A percentile compares a stretch with the other conserved stretches of the same genome.
These are phyloP conservation scores for Metridium senile DNA, from an alignment of 92 coral and sea anemone genomes.

Conservation along the genomic window DNA sequence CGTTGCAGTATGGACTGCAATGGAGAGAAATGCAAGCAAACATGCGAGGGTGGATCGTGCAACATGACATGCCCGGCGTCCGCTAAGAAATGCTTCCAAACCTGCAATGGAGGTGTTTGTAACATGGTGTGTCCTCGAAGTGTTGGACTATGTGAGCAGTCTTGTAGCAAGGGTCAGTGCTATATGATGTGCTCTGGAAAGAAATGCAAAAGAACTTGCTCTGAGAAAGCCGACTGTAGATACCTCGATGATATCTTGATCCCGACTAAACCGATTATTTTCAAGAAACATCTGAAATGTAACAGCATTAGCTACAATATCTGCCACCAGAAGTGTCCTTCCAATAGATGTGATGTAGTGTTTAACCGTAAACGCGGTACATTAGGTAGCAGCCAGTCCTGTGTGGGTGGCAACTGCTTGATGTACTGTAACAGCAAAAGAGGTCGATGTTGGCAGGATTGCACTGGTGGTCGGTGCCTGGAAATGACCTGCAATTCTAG, in stretches of 20 bases:
- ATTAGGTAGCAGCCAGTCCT: constrained; percentile 39
- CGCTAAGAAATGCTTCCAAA: constrained; percentile 62
- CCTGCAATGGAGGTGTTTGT: constrained; percentile 63
- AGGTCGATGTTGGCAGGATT: constrained; percentile 57
- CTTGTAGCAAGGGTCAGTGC: constrained; percentile 52
- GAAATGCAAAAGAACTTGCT: constrained; percentile 46
- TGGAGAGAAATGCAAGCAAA: constrained; percentile 68
- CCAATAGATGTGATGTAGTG: constrained; percentile 27
- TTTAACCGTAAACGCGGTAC: constrained; percentile 5
- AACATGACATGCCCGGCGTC: constrained; percentile 66
- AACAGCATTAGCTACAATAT: not conserved
- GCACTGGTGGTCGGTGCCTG: constrained; percentile 63
- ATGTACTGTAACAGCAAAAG: constrained; percentile 24
- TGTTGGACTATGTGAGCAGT: constrained; percentile 51
- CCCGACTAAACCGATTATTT: not conserved
- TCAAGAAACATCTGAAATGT: constrained; percentile 19
- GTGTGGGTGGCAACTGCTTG: constrained; percentile 41
- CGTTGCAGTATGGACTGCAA: constrained; percentile 78
- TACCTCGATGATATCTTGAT: not conserved
- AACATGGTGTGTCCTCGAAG: constrained; percentile 61
- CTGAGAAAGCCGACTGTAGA: constrained; percentile 41
- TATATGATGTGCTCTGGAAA: constrained; percentile 51
- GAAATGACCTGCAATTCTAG: constrained; percentile 44
- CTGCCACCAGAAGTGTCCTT: constrained; percentile 40
- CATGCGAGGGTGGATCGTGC: constrained; percentile 73